Evolutionary conservation across 1,140 invertebrate species (phyloP).

Genomic region (Drosophila yakuba): DNA sequence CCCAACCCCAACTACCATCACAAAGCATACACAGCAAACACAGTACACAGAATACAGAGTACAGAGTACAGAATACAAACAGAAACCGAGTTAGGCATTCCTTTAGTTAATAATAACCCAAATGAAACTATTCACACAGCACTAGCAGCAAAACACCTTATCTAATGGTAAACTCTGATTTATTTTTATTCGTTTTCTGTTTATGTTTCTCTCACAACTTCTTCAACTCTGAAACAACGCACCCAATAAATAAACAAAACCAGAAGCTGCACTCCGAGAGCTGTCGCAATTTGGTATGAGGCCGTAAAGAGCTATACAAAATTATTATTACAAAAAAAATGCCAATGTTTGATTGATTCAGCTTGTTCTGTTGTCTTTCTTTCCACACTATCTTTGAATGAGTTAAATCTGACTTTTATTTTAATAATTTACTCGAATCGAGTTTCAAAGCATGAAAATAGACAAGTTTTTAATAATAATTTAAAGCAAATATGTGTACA

Average conservation of each 20-base stretch:
- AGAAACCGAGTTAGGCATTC: constrained; percentile 48
- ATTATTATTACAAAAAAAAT: constrained; percentile 47
- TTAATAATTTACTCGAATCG: constrained; percentile 25
- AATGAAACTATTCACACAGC: constrained; percentile 21
- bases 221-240: constrained; percentile 37
- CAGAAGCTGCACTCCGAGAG: constrained; percentile 84
- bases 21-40: constrained; percentile 19
- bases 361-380: constrained; percentile 40
- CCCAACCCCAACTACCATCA: constrained; percentile 1
- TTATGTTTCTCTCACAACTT: constrained; percentile 46
- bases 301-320: constrained; percentile 45
- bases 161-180: constrained; percentile 58
- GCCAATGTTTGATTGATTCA: constrained; percentile 59
- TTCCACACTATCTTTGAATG: constrained; percentile 15
- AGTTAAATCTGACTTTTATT: constrained; percentile 13
- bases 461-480: constrained; percentile 4
- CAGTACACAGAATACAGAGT: constrained; percentile 9
- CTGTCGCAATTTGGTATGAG: constrained; percentile 85
- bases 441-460: constrained; percentile 31
- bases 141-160: constrained; percentile 26
- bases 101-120: constrained; percentile 18
- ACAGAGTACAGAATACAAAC: constrained; percentile 29
- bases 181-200: constrained; percentile 59
- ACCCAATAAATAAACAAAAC: constrained; percentile 61
- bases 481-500: constrained; percentile 14